Conservation (phyloP, 2,888 invertebrate species). For the Drosophila prolongata region DNA sequence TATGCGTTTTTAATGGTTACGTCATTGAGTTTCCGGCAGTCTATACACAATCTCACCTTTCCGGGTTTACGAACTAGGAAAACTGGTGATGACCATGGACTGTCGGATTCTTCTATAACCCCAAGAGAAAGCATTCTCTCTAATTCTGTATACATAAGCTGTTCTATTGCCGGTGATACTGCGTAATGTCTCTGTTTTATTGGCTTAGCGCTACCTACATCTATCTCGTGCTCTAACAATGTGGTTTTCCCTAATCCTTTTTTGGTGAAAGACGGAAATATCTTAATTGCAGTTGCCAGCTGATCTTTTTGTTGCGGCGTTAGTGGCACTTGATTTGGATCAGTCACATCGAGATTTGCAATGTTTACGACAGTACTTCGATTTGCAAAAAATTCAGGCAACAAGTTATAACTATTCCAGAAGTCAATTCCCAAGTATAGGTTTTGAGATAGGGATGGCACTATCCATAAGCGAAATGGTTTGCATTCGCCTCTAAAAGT, state of each 20-base stretch:
- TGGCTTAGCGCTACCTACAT: background rate
- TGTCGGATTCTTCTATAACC: background rate
- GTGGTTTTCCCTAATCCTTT: background rate
- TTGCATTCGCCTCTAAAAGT: background rate
- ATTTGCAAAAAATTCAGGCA: background rate
- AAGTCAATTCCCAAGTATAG: background rate
- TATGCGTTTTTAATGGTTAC: background rate
- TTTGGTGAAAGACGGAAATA: background rate
- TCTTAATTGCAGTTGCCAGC: no score
- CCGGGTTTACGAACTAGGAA: background rate
- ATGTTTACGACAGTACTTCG: background rate
- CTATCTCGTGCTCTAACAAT: background rate
- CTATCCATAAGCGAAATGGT: background rate
- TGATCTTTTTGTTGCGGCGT: background rate
- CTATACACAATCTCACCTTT: background rate
- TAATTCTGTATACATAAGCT: background rate
- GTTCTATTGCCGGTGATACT: background rate
- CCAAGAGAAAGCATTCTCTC: background rate
- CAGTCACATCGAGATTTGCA: background rate
- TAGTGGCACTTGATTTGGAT: background rate
- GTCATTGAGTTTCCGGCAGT: background rate
- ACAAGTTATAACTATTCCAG: background rate
- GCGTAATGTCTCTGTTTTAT: background rate
- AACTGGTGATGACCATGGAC: background rate
- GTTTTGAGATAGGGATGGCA: background rate